A percentile compares a stretch with the other conserved stretches of the same genome.
Conservation (phyloP, 2,113 vertebrate species). For the Thymallus thymallus region DNA sequence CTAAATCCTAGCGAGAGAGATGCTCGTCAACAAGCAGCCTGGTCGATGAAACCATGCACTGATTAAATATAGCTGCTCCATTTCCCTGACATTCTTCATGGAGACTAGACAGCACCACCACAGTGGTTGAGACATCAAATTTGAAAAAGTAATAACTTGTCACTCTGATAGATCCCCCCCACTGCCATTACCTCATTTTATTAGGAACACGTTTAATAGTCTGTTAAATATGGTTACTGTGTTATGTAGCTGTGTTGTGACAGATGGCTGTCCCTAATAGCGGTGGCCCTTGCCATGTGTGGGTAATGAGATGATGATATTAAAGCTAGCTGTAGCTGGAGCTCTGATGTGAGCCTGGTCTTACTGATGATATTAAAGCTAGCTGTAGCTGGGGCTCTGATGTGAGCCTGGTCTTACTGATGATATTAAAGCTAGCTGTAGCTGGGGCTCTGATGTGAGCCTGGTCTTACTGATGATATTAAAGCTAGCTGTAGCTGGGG, state of each 20-base stretch:
- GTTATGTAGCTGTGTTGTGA: slow-evolving; percentile 1
- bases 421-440: background rate
- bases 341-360: background rate
- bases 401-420: background rate
- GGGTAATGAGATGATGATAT: background rate
- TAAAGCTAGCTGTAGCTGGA: background rate
- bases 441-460: background rate
- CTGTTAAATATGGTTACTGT: background rate
- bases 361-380: background rate
- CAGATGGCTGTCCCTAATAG: slow-evolving; percentile 3
- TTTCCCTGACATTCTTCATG: slow-evolving; percentile 1
- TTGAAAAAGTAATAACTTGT: slow-evolving; percentile 13
- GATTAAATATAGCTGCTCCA: background rate
- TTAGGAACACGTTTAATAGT: background rate
- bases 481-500: no score
- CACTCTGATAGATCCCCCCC: background rate
- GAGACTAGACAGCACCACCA: background rate
- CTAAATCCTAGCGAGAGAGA: slow-evolving; percentile 1
- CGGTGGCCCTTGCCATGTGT: background rate
- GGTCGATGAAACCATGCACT: background rate
- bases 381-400: background rate
- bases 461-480: background rate
- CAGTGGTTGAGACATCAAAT: background rate
- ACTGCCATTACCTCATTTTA: background rate
- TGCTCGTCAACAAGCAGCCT: slow-evolving; percentile 12